These are phyloP conservation scores for Tachina grossa DNA, from an alignment of 2,888 invertebrate genomes.

Conservation along the genomic window DNA sequence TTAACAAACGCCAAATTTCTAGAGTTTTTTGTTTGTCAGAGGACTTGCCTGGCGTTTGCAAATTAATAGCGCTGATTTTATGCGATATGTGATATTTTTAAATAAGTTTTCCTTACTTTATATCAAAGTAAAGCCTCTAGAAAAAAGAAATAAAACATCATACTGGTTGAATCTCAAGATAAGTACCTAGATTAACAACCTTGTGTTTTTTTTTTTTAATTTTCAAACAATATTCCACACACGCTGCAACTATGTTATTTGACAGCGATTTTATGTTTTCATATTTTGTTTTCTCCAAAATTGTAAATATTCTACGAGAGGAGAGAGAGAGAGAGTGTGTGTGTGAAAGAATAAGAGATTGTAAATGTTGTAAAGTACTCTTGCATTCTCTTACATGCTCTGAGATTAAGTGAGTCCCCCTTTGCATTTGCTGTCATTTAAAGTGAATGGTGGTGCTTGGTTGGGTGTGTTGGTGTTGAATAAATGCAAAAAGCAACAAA, in stretches of 20 bases:
- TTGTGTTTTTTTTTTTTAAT: background rate
- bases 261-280: constrained; percentile 22
- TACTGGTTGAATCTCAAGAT: background rate
- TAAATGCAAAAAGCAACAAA: constrained; percentile 20
- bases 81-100: too few relatives aligned
- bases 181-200: constrained; percentile 14
- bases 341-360: background rate
- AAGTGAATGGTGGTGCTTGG: constrained; percentile 22
- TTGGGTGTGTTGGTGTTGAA: constrained; percentile 55
- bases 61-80: too few relatives aligned
- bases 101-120: too few relatives aligned
- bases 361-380: constrained; percentile 1
- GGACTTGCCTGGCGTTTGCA: too few relatives aligned
- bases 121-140: too few relatives aligned
- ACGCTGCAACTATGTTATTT: constrained; percentile 47
- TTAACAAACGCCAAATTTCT: too few relatives aligned
- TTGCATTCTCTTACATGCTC: constrained; percentile 3
- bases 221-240: background rate
- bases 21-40: too few relatives aligned
- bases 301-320: constrained; percentile 40
- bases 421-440: constrained; percentile 31
- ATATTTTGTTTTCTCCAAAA: constrained; percentile 49
- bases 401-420: constrained; percentile 5
- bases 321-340: too few relatives aligned
- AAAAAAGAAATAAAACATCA: too few relatives aligned